Evolutionary conservation across 2,888 invertebrate species (phyloP).

Genomic region (Rhodophaea formosa): DNA sequence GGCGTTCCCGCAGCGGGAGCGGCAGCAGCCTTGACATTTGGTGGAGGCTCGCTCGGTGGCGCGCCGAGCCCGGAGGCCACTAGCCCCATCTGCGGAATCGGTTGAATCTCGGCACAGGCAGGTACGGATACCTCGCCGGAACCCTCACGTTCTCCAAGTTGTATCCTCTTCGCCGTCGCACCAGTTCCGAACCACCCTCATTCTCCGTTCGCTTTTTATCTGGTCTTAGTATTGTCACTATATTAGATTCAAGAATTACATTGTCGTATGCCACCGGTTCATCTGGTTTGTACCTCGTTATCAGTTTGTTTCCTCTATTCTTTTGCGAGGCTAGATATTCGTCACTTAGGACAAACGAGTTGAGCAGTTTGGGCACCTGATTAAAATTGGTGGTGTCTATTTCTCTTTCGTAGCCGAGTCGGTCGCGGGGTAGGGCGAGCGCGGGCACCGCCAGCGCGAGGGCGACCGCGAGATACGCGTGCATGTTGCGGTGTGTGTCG

Average conservation of each 20-base stretch:
- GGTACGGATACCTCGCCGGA: slow-evolving; percentile 72
- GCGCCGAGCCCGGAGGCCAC: slow-evolving; percentile 41
- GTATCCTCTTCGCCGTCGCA: slow-evolving; percentile 69
- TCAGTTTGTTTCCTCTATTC: slow-evolving; percentile 61
- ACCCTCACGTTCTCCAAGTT: slow-evolving; percentile 76
- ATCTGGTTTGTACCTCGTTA: slow-evolving; percentile 63
- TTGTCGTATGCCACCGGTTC: slow-evolving; percentile 66
- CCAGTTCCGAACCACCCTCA: slow-evolving; percentile 49
- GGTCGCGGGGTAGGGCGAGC: slow-evolving; percentile 51
- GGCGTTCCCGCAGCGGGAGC: slow-evolving; percentile 33
- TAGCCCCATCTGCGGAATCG: slow-evolving; percentile 76
- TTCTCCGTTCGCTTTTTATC: slow-evolving; percentile 43
- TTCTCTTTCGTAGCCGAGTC: slow-evolving; percentile 69
- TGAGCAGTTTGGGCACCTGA: slow-evolving; percentile 58
- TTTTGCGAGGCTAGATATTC: slow-evolving; percentile 58
- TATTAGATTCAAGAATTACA: slow-evolving; percentile 70
- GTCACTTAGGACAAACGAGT: slow-evolving; percentile 56
- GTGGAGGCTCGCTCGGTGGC: slow-evolving; percentile 36
- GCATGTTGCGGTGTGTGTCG: slow-evolving; percentile 72
- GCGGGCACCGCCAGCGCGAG: slow-evolving; percentile 56
- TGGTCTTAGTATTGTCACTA: slow-evolving; percentile 62
- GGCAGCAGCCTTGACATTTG: slow-evolving; percentile 73
- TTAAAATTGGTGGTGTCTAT: slow-evolving; percentile 61
- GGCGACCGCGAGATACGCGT: slow-evolving; percentile 69
- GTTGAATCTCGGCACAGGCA: slow-evolving; percentile 66